phyloP scores from a whole-genome alignment of 2,888 invertebrate species.

The Gastracanthus pulcherrimus region DNA sequence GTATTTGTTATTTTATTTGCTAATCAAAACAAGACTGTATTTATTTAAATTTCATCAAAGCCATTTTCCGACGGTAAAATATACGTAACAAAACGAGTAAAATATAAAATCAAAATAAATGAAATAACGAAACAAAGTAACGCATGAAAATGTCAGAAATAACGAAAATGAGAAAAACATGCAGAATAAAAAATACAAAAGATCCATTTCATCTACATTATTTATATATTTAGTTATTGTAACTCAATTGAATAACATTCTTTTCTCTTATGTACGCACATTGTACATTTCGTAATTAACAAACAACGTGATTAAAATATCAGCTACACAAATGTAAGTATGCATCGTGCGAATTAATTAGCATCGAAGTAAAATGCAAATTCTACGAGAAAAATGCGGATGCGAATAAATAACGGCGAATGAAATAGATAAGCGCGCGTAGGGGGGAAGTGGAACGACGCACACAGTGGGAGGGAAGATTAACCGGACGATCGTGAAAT shows the following conservation, averaged over 20 bases:
- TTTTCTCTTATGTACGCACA: not conserved
- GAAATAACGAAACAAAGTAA: not conserved
- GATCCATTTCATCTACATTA: not conserved
- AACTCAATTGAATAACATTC: not conserved
- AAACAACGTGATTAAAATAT: not conserved
- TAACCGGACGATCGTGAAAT: conserved; percentile 66
- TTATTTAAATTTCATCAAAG: not conserved
- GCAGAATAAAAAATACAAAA: not conserved
- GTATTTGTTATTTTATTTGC: not conserved
- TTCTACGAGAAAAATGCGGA: too few relatives aligned
- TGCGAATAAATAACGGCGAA: not conserved
- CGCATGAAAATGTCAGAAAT: not conserved
- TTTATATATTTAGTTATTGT: not conserved
- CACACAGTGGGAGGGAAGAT: conserved; percentile 20
- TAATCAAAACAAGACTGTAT: not conserved
- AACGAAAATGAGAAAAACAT: not conserved
- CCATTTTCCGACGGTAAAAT: not conserved
- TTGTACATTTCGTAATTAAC: not conserved
- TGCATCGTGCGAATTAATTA: too few relatives aligned
- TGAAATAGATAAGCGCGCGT: not conserved
- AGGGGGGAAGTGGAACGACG: not conserved
- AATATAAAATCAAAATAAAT: not conserved
- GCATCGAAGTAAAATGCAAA: too few relatives aligned
- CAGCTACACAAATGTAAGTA: too few relatives aligned
- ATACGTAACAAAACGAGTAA: not conserved